Conservation (phyloP, 2,113 vertebrate species). For the Clarias batrachus region DNA sequence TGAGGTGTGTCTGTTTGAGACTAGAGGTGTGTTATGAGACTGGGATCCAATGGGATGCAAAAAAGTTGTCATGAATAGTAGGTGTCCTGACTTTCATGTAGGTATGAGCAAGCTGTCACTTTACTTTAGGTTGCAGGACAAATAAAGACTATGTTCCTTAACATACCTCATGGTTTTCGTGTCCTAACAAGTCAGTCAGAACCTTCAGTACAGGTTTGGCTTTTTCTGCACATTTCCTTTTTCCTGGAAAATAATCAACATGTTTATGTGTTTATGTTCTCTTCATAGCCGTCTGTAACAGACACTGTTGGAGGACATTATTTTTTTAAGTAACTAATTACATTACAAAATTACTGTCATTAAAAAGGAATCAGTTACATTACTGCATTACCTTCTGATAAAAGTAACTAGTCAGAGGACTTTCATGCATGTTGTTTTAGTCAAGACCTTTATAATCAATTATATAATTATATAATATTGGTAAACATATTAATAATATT, state of each 20-base stretch:
- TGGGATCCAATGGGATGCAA: background rate
- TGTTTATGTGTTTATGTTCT: background rate
- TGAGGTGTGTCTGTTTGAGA: background rate
- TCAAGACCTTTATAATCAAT: too few species aligned
- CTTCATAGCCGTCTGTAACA: background rate
- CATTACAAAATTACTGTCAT: too few species aligned
- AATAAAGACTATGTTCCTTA: background rate
- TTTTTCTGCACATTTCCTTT: conserved; percentile 83
- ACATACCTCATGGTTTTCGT: conserved; percentile 91
- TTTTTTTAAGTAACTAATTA: too few species aligned
- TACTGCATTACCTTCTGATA: too few species aligned
- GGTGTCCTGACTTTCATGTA: background rate
- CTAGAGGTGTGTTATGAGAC: too few species aligned
- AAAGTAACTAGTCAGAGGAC: too few species aligned
- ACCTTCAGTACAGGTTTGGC: conserved; percentile 84
- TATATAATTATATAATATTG: too few species aligned
- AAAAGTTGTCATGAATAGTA: background rate
- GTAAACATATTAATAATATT: too few species aligned
- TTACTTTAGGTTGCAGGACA: background rate
- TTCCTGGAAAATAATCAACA: conserved; percentile 73
- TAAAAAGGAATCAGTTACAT: too few species aligned
- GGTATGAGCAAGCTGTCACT: background rate
- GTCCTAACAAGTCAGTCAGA: conserved; percentile 89
- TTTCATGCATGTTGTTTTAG: too few species aligned
- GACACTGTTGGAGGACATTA: too few species aligned